These are phyloP conservation scores for Cyrtorhinus lividipennis DNA, from an alignment of 1,140 invertebrate genomes.

Conservation along the genomic window DNA sequence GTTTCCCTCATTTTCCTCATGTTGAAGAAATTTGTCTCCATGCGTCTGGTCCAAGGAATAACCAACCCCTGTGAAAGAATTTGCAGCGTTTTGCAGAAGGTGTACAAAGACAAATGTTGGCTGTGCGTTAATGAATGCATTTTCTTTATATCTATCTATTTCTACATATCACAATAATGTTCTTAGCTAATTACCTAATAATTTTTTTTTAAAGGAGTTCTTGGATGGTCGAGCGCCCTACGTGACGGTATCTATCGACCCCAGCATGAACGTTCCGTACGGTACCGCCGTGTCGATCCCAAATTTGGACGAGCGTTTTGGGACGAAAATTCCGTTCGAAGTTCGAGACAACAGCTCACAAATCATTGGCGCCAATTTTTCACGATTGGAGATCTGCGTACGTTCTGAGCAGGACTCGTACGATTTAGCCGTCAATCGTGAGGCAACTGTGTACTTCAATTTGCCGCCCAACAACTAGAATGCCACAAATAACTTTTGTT, in stretches of 20 bases:
- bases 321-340: background rate
- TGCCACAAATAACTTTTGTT: no score
- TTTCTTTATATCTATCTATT: no score
- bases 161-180: no score
- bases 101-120: no score
- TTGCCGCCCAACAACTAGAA: no score
- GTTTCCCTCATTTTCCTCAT: no score
- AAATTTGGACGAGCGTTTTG: background rate
- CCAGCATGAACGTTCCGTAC: background rate
- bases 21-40: no score
- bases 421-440: background rate
- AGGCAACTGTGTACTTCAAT: background rate
- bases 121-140: no score
- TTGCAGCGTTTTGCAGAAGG: no score
- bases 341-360: background rate
- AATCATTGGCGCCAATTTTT: background rate
- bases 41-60: no score
- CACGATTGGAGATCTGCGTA: background rate
- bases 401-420: background rate
- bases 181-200: no score
- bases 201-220: background rate
- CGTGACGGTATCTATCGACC: background rate
- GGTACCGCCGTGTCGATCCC: background rate
- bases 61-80: no score
- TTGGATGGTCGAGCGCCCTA: slow-evolving; percentile 1